Evolutionary conservation across 2,113 vertebrate genomes (phyloP).

Genomic region (Halcyon senegalensis): DNA sequence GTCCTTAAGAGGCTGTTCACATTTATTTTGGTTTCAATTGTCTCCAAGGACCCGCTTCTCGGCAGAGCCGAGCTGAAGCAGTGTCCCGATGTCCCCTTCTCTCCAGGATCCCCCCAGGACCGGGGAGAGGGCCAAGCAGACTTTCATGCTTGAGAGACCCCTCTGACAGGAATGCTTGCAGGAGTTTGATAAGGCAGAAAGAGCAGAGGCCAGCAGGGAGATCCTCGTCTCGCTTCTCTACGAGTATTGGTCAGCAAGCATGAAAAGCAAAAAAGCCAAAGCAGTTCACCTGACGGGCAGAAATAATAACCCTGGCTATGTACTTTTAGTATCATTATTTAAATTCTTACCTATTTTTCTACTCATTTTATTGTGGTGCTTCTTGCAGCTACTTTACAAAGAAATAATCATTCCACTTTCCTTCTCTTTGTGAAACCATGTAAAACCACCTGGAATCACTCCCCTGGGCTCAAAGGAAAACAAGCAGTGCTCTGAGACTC

Average conservation of each 20-base stretch:
- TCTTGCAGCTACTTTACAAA: not conserved
- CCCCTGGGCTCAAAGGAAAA: not conserved
- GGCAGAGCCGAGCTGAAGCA: not conserved
- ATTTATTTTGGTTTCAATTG: slow-evolving; percentile 10
- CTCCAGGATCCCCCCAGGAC: not conserved
- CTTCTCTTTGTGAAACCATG: not conserved
- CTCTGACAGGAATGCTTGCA: not conserved
- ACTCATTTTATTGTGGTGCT: not conserved
- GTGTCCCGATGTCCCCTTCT: not conserved
- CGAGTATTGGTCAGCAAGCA: not conserved
- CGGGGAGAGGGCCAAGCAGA: not conserved
- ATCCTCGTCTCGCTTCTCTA: not conserved
- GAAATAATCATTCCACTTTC: not conserved
- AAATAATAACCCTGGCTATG: not conserved
- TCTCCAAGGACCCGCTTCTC: not conserved
- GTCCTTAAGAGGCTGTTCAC: not conserved
- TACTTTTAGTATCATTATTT: not conserved
- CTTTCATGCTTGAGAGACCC: not conserved
- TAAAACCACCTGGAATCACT: not conserved
- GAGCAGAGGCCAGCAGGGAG: not conserved
- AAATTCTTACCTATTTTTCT: not conserved
- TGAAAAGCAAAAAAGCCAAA: not conserved
- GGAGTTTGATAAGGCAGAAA: not conserved
- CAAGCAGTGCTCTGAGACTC: not conserved
- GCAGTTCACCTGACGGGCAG: not conserved